These are phyloP conservation scores for Struthio camelus DNA, from an alignment of 2,113 vertebrate genomes.

Conservation along the genomic window DNA sequence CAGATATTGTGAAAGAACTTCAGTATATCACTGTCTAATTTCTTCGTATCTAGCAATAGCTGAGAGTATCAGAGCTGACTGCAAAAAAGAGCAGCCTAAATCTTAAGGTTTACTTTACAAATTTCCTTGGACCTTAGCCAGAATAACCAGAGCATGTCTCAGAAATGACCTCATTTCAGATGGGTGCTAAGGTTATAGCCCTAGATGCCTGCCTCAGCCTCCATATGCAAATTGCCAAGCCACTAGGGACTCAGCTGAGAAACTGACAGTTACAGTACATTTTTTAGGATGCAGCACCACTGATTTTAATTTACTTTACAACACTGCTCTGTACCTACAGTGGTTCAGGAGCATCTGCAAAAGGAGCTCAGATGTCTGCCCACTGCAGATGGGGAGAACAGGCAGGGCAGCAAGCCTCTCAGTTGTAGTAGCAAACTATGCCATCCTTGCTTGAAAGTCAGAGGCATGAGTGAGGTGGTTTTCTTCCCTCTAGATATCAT, in stretches of 20 bases:
- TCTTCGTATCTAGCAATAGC: background rate
- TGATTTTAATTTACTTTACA: background rate
- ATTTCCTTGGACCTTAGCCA: background rate
- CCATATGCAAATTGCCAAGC: background rate
- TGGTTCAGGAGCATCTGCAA: background rate
- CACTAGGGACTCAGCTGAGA: background rate
- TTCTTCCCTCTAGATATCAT: background rate
- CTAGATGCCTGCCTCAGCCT: background rate
- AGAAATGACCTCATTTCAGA: background rate
- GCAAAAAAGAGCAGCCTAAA: background rate
- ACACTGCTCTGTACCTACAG: background rate
- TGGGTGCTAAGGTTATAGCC: background rate
- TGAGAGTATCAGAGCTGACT: background rate
- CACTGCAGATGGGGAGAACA: background rate
- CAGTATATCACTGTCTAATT: background rate
- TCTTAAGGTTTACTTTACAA: background rate
- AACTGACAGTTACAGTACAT: background rate
- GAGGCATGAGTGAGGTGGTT: fast-evolving
- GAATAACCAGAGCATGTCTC: background rate
- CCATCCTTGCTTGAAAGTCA: background rate
- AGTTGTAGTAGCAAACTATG: fast-evolving
- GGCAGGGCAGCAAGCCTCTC: background rate
- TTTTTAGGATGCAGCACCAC: background rate
- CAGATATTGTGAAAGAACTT: background rate
- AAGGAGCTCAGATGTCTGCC: background rate